A percentile compares a stretch with the other conserved stretches of the same genome.
phyloP scores from a whole-genome alignment of 2,113 vertebrate species.

The Cygnus buccinator region DNA sequence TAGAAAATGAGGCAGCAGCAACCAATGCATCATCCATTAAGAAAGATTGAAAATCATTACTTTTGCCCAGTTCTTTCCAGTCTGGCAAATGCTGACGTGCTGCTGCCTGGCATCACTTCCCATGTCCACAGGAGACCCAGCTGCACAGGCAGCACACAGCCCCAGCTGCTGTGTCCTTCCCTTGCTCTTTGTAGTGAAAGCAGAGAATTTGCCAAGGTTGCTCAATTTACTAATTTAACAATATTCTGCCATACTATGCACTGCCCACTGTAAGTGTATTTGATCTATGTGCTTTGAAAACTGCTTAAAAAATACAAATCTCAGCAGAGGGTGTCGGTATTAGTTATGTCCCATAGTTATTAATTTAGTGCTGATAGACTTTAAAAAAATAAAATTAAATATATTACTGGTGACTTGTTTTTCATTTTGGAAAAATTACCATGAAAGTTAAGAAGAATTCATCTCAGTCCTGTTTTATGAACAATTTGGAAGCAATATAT shows the following conservation, averaged over 20 bases:
- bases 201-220: not conserved
- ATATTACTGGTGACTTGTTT: not conserved
- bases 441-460: not conserved
- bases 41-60: not conserved
- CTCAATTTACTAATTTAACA: not conserved
- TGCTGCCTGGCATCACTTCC: not conserved
- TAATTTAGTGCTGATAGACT: not conserved
- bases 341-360: not conserved
- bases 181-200: not conserved
- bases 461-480: not conserved
- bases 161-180: not conserved
- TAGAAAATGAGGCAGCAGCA: not conserved
- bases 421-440: not conserved
- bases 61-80: not conserved
- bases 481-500: not conserved
- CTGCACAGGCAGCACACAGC: not conserved
- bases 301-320: not conserved
- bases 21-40: not conserved
- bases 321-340: not conserved
- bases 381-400: not conserved
- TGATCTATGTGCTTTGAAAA: not conserved
- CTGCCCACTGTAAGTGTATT: not conserved
- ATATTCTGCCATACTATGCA: not conserved
- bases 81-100: not conserved
- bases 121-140: not conserved